Conservation (phyloP, 2,888 invertebrate species). For the Augochlorella aurata region DNA sequence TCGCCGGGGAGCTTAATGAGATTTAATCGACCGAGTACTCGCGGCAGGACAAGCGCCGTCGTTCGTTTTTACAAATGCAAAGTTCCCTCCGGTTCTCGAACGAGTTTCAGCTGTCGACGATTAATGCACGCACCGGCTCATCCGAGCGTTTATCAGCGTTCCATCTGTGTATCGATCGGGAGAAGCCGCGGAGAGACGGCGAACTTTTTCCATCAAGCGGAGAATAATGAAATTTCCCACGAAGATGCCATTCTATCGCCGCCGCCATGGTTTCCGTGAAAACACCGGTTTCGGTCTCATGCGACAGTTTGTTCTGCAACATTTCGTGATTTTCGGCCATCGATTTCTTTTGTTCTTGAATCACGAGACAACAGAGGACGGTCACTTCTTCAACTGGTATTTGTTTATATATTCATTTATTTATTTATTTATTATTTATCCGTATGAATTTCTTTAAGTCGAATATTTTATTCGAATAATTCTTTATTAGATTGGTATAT, state of each 20-base stretch:
- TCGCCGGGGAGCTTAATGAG: neutral
- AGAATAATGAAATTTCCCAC: constrained; percentile 62
- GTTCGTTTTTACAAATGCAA: constrained; percentile 43
- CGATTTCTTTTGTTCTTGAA: too few species aligned
- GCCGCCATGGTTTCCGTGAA: constrained; percentile 18
- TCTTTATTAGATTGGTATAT: too few species aligned
- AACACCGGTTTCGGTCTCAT: neutral
- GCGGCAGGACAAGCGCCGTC: neutral
- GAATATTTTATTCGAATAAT: too few species aligned
- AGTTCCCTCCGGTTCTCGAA: constrained; percentile 25
- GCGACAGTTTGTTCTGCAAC: constrained; percentile 30
- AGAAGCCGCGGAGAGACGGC: constrained; percentile 33
- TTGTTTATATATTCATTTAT: too few species aligned
- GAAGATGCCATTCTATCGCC: constrained; percentile 30
- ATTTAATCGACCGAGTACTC: constrained; percentile 11
- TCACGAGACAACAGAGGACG: too few species aligned
- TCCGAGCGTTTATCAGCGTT: constrained; percentile 56
- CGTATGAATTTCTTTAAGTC: too few species aligned
- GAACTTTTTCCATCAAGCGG: constrained; percentile 66
- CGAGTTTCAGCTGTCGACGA: constrained; percentile 37
- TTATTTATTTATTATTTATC: too few species aligned
- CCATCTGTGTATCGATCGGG: constrained; percentile 59
- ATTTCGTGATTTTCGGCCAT: neutral
- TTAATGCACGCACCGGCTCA: constrained; percentile 48
- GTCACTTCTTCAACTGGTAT: too few species aligned